Percentiles rank a stretch among this genome's conserved stretches.
phyloP scores from a whole-genome alignment of 1,140 invertebrate genomes.

The Calycopis cecrops region DNA sequence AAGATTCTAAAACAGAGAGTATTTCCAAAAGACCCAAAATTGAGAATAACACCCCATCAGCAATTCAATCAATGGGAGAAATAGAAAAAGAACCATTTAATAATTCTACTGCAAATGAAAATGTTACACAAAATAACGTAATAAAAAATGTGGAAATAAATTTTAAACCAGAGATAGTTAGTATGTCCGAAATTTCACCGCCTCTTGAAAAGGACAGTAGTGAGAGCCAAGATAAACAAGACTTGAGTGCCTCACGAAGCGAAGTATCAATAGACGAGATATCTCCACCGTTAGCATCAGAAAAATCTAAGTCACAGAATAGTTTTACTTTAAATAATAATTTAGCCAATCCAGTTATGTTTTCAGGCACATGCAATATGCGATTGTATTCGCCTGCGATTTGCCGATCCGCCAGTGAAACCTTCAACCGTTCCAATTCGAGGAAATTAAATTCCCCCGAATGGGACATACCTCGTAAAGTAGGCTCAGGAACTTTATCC shows the following conservation, averaged over 20 bases:
- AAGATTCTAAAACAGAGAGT: constrained; percentile 35
- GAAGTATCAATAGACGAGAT: constrained; percentile 23
- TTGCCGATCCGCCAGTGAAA: constrained; percentile 43
- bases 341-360: constrained; percentile 5
- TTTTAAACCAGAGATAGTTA: constrained; percentile 28
- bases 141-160: constrained; percentile 30
- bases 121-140: constrained; percentile 13
- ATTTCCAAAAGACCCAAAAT: constrained; percentile 26
- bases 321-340: constrained; percentile 1
- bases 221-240: constrained; percentile 11
- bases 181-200: constrained; percentile 43
- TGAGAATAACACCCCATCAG: constrained; percentile 6
- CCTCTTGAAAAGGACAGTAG: constrained; percentile 30
- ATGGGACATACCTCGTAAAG: constrained; percentile 28
- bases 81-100: no score
- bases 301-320: constrained; percentile 12
- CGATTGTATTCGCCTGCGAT: constrained; percentile 43
- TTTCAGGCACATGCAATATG: constrained; percentile 22
- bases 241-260: constrained; percentile 2
- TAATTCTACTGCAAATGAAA: constrained; percentile 7
- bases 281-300: constrained; percentile 26
- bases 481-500: constrained; percentile 41
- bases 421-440: constrained; percentile 32
- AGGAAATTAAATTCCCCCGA: constrained; percentile 4
- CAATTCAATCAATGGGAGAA: not conserved